Evolutionary conservation across 1,140 invertebrate genomes (phyloP), one percentile per base, ranked within the genome.

Genomic region (Cylas formicarius): DNA sequence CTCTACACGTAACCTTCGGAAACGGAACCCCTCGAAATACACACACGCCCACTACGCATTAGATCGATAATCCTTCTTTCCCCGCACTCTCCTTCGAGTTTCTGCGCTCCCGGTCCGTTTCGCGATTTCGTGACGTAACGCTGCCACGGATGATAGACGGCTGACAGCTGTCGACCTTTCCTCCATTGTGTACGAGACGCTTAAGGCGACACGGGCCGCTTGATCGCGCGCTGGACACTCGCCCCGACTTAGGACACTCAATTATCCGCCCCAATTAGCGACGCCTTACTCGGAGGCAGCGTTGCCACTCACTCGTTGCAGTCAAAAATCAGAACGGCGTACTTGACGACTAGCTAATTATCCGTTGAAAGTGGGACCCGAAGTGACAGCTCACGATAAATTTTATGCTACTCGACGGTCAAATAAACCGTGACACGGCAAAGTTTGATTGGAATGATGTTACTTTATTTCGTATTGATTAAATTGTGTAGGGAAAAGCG

Each of bases 131-230:
- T 62, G 60, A 62, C 60, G 60, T 62, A 55, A 59, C 49, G 57
- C 47, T 56, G 60, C 54, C 60, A 61, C 49, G 56, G 48, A 62
- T 62, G 60, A 61, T 62, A 61, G 60, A 62, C 60, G 58, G 58
- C 60, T 62, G 60, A 62, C 60, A 62, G 60, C 47, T 62, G 58
- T 53, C 53, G 37, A 48, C 44, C 23, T 14, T 8, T 35, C 27
- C 39, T 44, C 47, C 33, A 31, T 38, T 39, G 41, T 31, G 20
- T 4, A 22, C 24, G 41, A 33, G 41, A 35, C 17, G 31, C 14
- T 34, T 18, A 20, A 18, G 28, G 32, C 21, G 17, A 7, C 14
- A 10, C 10, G 21, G n/a, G n/a, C n/a, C n/a, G n/a, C n/a, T n/a
- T n/a, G n/a, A n/a, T n/a, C n/a, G n/a, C n/a, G n/a, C n/a, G n/a